Evolutionary conservation across 2,113 vertebrate species (phyloP).

Genomic region (Sinocyclocheilus maitianheensis): DNA sequence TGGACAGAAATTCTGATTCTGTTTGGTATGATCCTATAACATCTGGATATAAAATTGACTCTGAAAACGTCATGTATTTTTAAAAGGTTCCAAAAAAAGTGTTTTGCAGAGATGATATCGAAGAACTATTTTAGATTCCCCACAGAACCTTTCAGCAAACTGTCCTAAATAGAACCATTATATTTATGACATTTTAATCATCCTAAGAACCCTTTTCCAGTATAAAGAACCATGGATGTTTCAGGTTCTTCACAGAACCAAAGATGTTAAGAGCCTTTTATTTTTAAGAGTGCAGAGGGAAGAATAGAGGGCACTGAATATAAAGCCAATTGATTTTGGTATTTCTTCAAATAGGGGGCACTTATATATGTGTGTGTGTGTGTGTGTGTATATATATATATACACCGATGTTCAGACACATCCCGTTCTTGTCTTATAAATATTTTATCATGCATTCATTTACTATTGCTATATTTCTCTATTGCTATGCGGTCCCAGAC

Average conservation of each 20-base stretch:
- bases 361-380: too few species aligned
- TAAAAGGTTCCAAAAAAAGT: not conserved
- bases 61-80: not conserved
- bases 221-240: too few species aligned
- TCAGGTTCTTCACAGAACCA: not conserved
- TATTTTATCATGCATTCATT: not conserved
- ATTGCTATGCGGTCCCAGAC: not conserved
- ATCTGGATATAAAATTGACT: not conserved
- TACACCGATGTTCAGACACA: too few species aligned
- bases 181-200: not conserved
- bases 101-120: not conserved
- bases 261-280: too few species aligned
- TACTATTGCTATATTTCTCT: not conserved
- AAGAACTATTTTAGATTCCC: not conserved
- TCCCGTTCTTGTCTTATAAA: not conserved
- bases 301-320: not conserved
- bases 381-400: too few species aligned
- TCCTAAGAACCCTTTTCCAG: not conserved
- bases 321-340: not conserved
- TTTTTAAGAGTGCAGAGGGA: too few species aligned
- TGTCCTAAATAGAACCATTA: too few species aligned
- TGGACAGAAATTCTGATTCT: not conserved
- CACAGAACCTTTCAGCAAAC: not conserved
- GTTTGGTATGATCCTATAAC: not conserved
- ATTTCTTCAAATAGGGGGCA: not conserved